Percentiles rank a stretch among this genome's conserved stretches.
phyloP scores from a whole-genome alignment of 2,888 invertebrate genomes.

The Heliothis peltigera region DNA sequence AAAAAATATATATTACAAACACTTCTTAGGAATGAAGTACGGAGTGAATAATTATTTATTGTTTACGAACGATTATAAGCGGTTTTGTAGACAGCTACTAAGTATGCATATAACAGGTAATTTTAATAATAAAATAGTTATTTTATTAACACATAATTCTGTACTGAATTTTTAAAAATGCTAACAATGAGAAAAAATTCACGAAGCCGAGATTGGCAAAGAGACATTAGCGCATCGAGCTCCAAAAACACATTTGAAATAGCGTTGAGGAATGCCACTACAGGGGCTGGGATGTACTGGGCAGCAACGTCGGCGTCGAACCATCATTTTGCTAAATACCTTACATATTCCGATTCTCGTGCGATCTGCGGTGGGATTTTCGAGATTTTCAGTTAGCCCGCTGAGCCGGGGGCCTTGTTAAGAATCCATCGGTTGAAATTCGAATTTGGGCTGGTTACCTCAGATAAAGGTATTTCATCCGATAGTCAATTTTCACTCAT shows the following conservation, averaged over 20 bases:
- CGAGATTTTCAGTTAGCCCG: constrained; percentile 84
- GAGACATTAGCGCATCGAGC: constrained; percentile 12
- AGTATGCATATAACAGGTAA: constrained; percentile 43
- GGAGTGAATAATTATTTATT: constrained; percentile 68
- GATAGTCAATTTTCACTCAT: constrained; percentile 39
- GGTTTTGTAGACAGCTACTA: constrained; percentile 35
- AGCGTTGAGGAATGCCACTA: constrained; percentile 63
- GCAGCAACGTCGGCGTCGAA: constrained; percentile 44
- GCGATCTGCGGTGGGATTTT: constrained; percentile 85
- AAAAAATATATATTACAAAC: constrained; percentile 74
- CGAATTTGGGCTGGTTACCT: constrained; percentile 74
- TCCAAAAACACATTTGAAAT: constrained; percentile 59
- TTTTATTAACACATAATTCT: not conserved
- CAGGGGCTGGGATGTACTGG: constrained; percentile 42
- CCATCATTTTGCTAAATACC: constrained; percentile 83
- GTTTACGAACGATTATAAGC: constrained; percentile 53
- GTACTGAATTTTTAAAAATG: constrained; percentile 8
- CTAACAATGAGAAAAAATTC: constrained; percentile 1
- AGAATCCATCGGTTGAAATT: constrained; percentile 83
- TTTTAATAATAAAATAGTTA: constrained; percentile 44
- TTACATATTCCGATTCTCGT: constrained; percentile 85
- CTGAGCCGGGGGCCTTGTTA: constrained; percentile 81
- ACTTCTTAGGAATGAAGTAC: constrained; percentile 67
- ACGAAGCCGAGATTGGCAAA: not conserved
- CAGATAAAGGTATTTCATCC: constrained; percentile 71